A percentile compares a stretch with the other conserved stretches of the same genome.
phyloP scores from a whole-genome alignment of 2,888 invertebrate species.

The Phragmatobia fuliginosa region DNA sequence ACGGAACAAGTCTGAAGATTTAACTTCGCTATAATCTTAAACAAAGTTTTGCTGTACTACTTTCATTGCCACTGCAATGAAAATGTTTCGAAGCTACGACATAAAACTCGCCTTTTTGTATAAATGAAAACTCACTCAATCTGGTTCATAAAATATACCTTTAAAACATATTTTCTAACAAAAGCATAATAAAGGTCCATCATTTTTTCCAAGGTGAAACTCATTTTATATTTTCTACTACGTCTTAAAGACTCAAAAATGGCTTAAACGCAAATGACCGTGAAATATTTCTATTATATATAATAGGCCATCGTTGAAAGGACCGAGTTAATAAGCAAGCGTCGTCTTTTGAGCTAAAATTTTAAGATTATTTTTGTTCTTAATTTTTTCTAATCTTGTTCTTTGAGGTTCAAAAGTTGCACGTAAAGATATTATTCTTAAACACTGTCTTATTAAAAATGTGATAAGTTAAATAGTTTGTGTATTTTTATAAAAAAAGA shows the following conservation, averaged over 20 bases:
- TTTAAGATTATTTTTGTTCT: constrained; percentile 27
- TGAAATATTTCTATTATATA: constrained; percentile 18
- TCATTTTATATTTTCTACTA: constrained; percentile 4
- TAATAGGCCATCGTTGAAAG: constrained; percentile 12
- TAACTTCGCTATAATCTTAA: too few species aligned
- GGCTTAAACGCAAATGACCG: constrained; percentile 13
- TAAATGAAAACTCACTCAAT: not conserved
- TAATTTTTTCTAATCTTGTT: constrained; percentile 7
- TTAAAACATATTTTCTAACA: constrained; percentile 6
- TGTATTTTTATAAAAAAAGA: too few species aligned
- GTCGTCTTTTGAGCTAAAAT: constrained; percentile 26
- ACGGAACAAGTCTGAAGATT: too few species aligned
- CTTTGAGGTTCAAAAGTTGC: constrained; percentile 28
- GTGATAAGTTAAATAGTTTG: too few species aligned
- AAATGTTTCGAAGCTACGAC: too few species aligned
- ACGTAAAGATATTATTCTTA: not conserved
- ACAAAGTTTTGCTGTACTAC: too few species aligned
- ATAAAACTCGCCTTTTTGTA: not conserved
- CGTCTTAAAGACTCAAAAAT: constrained; percentile 3
- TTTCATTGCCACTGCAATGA: too few species aligned
- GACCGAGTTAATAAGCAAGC: constrained; percentile 19
- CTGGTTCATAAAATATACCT: too few species aligned
- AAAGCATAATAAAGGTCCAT: constrained; percentile 4
- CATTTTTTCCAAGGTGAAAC: constrained; percentile 12
- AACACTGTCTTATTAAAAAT: not conserved